phyloP scores from a whole-genome alignment of 1,140 invertebrate genomes.

The Hyposmocoma kahamanoa region DNA sequence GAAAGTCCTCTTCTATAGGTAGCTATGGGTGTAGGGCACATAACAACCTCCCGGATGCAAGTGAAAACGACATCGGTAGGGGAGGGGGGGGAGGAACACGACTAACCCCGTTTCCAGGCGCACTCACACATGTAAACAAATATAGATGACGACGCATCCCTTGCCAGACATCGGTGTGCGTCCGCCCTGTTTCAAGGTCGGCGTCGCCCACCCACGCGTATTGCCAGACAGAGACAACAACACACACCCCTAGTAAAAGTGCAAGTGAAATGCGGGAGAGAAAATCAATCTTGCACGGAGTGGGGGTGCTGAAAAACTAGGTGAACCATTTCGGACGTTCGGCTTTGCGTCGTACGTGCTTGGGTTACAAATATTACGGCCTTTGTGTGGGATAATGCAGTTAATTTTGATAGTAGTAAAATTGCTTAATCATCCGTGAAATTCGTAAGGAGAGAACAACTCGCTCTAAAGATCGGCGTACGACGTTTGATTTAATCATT shows the following conservation, averaged over 20 bases:
- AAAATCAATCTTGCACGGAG: conserved; percentile 69
- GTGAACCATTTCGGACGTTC: conserved; percentile 50
- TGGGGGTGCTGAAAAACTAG: conserved; percentile 54
- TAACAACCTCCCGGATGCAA: conserved; percentile 57
- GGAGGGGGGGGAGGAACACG: conserved; percentile 36
- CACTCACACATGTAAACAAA: conserved; percentile 21
- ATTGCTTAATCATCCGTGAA: too few relatives aligned
- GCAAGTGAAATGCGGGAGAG: conserved; percentile 64
- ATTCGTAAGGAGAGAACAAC: too few relatives aligned
- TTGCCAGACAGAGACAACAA: conserved; percentile 36
- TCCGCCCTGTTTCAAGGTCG: conserved; percentile 59
- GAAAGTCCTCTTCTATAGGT: conserved; percentile 28
- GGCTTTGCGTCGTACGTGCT: conserved; percentile 10
- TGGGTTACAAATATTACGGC: too few relatives aligned
- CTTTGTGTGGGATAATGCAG: conserved; percentile 17
- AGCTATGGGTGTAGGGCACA: conserved; percentile 13
- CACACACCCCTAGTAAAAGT: conserved; percentile 48
- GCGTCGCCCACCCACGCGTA: conserved; percentile 27
- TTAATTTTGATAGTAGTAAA: conserved; percentile 13
- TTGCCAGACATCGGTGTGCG: conserved; percentile 30
- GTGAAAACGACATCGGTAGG: conserved; percentile 53
- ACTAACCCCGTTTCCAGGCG: conserved; percentile 60
- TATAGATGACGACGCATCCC: conserved; percentile 35
- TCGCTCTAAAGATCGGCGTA: too few relatives aligned
- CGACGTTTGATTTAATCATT: too few relatives aligned